Evolutionary conservation across 1,140 invertebrate genomes (phyloP).

Genomic region (Pinna nobilis): DNA sequence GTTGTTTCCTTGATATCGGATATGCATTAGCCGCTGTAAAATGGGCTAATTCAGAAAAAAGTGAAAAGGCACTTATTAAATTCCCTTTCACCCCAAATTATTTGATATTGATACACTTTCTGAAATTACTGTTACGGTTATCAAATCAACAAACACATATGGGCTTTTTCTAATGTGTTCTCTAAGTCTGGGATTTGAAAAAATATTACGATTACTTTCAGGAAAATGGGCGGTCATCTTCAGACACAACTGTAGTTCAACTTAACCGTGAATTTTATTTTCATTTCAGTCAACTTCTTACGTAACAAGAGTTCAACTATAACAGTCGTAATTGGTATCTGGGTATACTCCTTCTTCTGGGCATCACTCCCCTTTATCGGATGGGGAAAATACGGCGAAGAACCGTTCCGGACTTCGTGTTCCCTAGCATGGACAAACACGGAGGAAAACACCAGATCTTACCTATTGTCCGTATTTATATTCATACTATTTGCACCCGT

Average conservation of each 20-base stretch:
- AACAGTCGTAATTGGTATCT: background rate
- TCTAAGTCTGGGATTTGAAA: too few relatives aligned
- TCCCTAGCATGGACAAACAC: conserved; percentile 33
- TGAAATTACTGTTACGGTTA: too few relatives aligned
- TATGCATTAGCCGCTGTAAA: too few relatives aligned
- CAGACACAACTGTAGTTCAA: background rate
- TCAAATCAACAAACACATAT: too few relatives aligned
- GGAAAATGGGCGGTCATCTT: too few relatives aligned
- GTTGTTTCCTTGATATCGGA: too few relatives aligned
- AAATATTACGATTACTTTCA: too few relatives aligned
- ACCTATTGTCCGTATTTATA: conserved; percentile 15
- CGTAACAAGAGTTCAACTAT: background rate
- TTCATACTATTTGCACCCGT: background rate
- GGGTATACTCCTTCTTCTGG: conserved; percentile 38
- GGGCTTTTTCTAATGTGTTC: too few relatives aligned
- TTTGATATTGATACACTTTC: too few relatives aligned
- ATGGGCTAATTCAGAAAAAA: too few relatives aligned
- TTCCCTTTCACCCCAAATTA: too few relatives aligned
- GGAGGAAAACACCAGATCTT: background rate
- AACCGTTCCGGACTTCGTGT: conserved; percentile 45
- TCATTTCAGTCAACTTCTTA: conserved; percentile 19
- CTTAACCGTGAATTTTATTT: background rate
- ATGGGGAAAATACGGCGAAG: conserved; percentile 39
- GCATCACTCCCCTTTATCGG: conserved; percentile 39
- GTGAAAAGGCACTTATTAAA: too few relatives aligned